Conservation (phyloP, 1,140 invertebrate genomes). For the Drosophila saltans region DNA sequence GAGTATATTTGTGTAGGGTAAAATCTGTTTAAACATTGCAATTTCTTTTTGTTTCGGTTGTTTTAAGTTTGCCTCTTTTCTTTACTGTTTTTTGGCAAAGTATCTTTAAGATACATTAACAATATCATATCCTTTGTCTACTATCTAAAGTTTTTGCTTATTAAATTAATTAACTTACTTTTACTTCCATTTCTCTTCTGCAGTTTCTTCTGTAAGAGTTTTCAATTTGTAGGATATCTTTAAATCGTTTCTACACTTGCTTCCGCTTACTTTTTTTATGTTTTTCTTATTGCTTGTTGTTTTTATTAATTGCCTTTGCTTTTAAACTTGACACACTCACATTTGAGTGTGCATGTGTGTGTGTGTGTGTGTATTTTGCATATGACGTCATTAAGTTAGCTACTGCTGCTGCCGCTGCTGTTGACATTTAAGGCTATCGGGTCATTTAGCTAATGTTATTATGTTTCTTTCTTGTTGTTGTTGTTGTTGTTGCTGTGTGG, state of each 20-base stretch:
- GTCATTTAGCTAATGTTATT: constrained; percentile 70
- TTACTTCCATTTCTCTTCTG: no score
- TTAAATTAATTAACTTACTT: neutral
- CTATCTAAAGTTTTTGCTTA: no score
- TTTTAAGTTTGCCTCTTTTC: no score
- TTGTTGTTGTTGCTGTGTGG: constrained; percentile 29
- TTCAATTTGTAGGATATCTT: neutral
- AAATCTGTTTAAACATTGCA: no score
- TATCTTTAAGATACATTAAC: no score
- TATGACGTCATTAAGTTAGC: constrained; percentile 66
- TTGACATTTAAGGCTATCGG: constrained; percentile 73
- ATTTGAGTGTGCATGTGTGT: no score
- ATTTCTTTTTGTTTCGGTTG: no score
- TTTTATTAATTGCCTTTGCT: constrained; percentile 55
- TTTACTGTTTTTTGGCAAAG: no score
- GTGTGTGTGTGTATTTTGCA: constrained; percentile 48
- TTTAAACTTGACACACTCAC: constrained; percentile 58
- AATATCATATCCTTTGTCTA: no score
- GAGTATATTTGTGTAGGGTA: no score
- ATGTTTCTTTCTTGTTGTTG: constrained; percentile 42
- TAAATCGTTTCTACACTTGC: neutral
- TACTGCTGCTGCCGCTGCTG: constrained; percentile 10
- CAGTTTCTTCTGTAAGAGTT: no score
- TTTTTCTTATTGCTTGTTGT: neutral
- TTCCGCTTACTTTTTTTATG: neutral